Evolutionary conservation across 2,113 vertebrate genomes (phyloP).

Genomic region (Bos taurus): ARS-UCD2.0 NC_037328.1:112977501-112978000

Average conservation of each 20-base stretch:
- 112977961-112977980: neutral
- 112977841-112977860: neutral
- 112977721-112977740: neutral
- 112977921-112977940: neutral
- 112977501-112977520: neutral
- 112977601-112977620: neutral
- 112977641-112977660: neutral
- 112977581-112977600: neutral
- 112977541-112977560: neutral
- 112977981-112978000: neutral
- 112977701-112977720: neutral
- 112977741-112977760: neutral
- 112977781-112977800: neutral
- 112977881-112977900: neutral
- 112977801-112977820: neutral
- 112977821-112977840: neutral
- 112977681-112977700: neutral
- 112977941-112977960: neutral
- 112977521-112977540: neutral
- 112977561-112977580: neutral
- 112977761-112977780: neutral
- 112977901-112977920: neutral
- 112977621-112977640: neutral
- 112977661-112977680: neutral
- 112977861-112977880: neutral